Evolutionary conservation across 2,797 vertebrate genomes (phyloP).

Genomic region (Clarias pachynema): DNA sequence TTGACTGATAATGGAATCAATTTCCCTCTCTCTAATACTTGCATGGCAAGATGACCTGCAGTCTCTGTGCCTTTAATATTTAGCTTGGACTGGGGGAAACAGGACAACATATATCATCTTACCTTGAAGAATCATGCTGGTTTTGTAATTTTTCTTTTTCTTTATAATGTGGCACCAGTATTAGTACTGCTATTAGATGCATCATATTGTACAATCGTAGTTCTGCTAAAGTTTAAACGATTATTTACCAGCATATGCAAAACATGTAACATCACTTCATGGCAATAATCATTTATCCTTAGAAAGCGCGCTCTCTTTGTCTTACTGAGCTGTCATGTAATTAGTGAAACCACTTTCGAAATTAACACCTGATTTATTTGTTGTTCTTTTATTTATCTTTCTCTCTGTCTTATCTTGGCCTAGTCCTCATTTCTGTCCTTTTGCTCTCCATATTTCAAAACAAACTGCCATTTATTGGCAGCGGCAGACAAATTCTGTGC

Average conservation of each 20-base stretch:
- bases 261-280: background rate
- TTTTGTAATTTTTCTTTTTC: background rate
- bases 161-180: background rate
- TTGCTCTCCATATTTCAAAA: conserved; percentile 57
- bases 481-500: conserved; percentile 51
- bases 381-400: conserved; percentile 34
- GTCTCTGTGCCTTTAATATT: too few species aligned
- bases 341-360: background rate
- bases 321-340: background rate
- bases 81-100: too few species aligned
- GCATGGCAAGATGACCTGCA: too few species aligned
- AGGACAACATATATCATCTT: too few species aligned
- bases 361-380: conserved; percentile 19
- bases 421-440: conserved; percentile 17
- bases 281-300: background rate
- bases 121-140: too few species aligned
- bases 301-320: background rate
- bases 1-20: too few species aligned
- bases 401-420: conserved; percentile 21
- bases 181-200: background rate
- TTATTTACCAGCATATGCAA: conserved; percentile 8
- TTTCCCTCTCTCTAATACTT: too few species aligned
- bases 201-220: background rate
- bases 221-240: background rate
- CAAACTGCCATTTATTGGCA: conserved; percentile 60